Evolutionary conservation across 2,888 invertebrate genomes (phyloP).

Genomic region (Serrognathus titanus): DNA sequence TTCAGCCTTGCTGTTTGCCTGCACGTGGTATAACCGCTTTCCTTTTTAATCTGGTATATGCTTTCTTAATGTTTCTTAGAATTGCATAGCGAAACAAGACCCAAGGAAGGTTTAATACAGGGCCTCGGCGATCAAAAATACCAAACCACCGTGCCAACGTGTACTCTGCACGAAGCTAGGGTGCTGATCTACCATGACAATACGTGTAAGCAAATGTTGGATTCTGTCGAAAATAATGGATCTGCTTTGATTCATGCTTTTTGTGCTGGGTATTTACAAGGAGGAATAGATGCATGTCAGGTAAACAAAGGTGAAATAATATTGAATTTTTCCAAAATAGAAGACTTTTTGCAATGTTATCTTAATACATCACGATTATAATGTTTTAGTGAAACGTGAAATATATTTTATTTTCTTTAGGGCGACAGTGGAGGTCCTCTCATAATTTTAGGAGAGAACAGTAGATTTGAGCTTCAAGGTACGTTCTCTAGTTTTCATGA

Average conservation of each 20-base stretch:
- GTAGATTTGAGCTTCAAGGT: slow-evolving; percentile 61
- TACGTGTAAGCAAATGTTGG: slow-evolving; percentile 39
- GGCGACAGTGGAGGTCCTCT: slow-evolving; percentile 68
- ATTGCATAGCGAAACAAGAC: slow-evolving; percentile 18
- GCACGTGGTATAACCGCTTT: slow-evolving; percentile 27
- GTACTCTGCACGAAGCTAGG: slow-evolving; percentile 42
- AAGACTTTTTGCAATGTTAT: too few relatives aligned
- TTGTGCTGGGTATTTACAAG: slow-evolving; percentile 58
- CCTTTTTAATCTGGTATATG: background rate
- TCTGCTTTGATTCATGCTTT: slow-evolving; percentile 38
- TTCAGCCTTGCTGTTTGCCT: slow-evolving; percentile 42
- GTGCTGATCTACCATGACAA: slow-evolving; percentile 39
- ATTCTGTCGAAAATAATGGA: slow-evolving; percentile 34
- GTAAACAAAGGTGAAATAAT: slow-evolving; percentile 40
- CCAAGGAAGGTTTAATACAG: slow-evolving; percentile 39
- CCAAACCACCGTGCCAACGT: slow-evolving; percentile 37
- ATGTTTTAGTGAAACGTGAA: too few relatives aligned
- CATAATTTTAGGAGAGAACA: slow-evolving; percentile 50
- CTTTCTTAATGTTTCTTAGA: background rate
- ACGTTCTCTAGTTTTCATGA: background rate
- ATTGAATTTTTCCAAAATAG: background rate
- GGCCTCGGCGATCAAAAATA: slow-evolving; percentile 41
- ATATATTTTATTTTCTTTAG: slow-evolving; percentile 40
- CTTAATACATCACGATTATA: too few relatives aligned
- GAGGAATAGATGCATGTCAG: slow-evolving; percentile 62